Evolutionary conservation across 1,140 invertebrate genomes (phyloP).

Genomic region (Cydia fagiglandana): DNA sequence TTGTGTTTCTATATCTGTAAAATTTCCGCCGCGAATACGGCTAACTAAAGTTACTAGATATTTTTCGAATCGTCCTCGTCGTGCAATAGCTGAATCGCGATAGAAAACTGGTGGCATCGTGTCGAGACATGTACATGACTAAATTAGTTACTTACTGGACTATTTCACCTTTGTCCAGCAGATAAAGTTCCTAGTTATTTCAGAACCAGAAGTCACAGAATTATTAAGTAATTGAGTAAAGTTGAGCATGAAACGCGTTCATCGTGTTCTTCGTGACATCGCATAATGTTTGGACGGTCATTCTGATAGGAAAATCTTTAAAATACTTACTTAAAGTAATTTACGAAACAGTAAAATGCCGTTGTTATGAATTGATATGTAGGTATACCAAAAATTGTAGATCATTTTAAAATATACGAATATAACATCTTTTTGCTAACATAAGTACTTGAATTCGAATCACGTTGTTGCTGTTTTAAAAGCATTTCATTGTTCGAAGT

Average conservation of each 20-base stretch:
- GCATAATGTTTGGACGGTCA: background rate
- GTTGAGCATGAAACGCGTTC: background rate
- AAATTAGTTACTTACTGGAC: background rate
- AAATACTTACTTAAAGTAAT: too few relatives aligned
- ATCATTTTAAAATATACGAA: too few relatives aligned
- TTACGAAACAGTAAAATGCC: too few relatives aligned
- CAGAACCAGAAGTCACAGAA: background rate
- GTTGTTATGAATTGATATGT: too few relatives aligned
- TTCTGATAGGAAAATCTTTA: background rate
- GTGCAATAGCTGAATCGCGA: background rate
- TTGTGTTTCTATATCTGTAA: constrained; percentile 42
- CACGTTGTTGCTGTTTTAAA: constrained; percentile 70
- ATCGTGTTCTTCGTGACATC: background rate
- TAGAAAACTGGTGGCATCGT: background rate
- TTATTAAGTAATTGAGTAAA: background rate
- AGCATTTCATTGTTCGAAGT: constrained; percentile 72
- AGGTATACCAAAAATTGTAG: too few relatives aligned
- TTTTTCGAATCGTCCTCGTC: constrained; percentile 41
- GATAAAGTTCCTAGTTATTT: background rate
- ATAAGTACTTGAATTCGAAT: constrained; percentile 45
- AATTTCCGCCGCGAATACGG: too few relatives aligned
- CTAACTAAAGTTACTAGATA: too few relatives aligned
- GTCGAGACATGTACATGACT: background rate
- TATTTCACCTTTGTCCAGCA: constrained; percentile 1
- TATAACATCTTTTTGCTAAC: background rate